These are phyloP conservation scores for Holacanthella duospinosa DNA, from an alignment of 2,888 invertebrate species.

Conservation along the genomic window DNA sequence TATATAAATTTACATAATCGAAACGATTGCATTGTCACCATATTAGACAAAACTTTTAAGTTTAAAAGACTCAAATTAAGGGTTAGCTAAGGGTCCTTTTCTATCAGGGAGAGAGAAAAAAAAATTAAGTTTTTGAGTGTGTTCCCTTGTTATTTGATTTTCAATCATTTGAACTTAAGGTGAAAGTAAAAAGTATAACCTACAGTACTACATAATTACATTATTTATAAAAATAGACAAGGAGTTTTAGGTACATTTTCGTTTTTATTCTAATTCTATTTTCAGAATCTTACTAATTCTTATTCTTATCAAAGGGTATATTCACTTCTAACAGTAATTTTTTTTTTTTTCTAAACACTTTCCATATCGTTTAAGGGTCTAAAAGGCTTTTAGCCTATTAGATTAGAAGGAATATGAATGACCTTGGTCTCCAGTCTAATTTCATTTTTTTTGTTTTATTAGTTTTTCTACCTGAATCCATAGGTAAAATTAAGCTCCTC, in stretches of 20 bases:
- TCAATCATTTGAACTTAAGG: background rate
- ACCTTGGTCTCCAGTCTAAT: background rate
- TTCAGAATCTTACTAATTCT: background rate
- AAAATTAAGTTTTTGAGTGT: background rate
- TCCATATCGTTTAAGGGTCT: background rate
- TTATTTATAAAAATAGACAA: background rate
- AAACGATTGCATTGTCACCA: background rate
- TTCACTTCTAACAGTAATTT: background rate
- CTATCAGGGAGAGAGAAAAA: background rate
- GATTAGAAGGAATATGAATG: background rate
- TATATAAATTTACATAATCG: background rate
- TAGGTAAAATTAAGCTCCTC: background rate
- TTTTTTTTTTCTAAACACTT: background rate
- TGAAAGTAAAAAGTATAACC: background rate
- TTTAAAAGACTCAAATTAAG: background rate
- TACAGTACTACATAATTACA: background rate
- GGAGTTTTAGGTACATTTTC: background rate
- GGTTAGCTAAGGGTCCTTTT: background rate
- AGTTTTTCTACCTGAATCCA: background rate
- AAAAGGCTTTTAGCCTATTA: background rate
- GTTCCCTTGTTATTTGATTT: background rate
- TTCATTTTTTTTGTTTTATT: too few species aligned
- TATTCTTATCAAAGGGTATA: background rate
- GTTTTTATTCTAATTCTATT: background rate
- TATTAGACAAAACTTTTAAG: background rate